Conservation (phyloP, 1,140 invertebrate genomes). For the Danaus melanippus region DNA sequence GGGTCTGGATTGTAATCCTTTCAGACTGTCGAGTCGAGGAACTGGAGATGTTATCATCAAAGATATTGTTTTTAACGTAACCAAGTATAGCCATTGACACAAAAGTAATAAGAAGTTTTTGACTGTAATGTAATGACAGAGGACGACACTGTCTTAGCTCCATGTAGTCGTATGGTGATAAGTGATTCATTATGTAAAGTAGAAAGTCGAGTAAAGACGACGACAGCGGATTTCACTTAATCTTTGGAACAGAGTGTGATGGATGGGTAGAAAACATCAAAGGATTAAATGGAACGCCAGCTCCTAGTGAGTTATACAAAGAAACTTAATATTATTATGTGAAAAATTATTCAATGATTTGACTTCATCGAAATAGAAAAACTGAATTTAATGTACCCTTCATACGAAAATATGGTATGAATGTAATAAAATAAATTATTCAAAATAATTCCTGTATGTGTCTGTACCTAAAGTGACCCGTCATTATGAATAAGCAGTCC, state of each 20-base stretch:
- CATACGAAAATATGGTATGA: too few species aligned
- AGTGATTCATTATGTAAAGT: background rate
- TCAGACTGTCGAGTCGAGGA: too few species aligned
- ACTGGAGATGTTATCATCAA: too few species aligned
- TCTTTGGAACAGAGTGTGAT: conserved; percentile 6
- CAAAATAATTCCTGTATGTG: too few species aligned
- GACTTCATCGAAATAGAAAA: too few species aligned
- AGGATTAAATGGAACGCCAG: conserved; percentile 5
- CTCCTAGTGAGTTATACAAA: conserved; percentile 2
- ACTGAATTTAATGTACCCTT: too few species aligned
- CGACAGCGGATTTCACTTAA: conserved; percentile 20
- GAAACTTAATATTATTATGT: conserved; percentile 4
- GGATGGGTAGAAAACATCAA: conserved; percentile 9
- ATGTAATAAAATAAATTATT: too few species aligned
- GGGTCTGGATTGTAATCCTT: too few species aligned
- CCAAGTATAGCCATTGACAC: too few species aligned
- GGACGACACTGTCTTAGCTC: conserved; percentile 2
- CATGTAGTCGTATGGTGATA: background rate
- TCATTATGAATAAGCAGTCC: too few species aligned
- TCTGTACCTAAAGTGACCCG: too few species aligned
- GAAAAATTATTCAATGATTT: conserved; percentile 5
- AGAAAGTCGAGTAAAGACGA: conserved; percentile 2
- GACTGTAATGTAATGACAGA: conserved; percentile 1
- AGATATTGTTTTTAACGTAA: too few species aligned
- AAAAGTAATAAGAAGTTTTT: conserved; percentile 17